Evolutionary conservation across 1,140 invertebrate genomes (phyloP), one percentile per base, ranked within the genome.

Genomic region (Drosophila serrata): DNA sequence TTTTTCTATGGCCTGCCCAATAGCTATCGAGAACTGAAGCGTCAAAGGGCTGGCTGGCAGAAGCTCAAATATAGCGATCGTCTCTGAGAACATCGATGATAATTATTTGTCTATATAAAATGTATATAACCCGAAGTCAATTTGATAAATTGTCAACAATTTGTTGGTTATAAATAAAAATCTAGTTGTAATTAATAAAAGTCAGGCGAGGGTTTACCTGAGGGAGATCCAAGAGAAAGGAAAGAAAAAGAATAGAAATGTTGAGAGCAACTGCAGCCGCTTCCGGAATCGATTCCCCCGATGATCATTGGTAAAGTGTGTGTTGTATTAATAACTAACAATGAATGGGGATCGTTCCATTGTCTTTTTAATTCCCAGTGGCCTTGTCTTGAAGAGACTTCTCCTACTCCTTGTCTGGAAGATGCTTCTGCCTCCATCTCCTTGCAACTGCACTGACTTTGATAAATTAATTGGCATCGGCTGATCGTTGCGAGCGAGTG

Each of bases 131-230:
- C 24, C 60, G 48, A 56, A 87, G 85, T 63, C 77, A 77, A 79
- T 51, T 90, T 84, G 84, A 88, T 90, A 80, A 88, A 87, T 73
- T 87, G 80, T 80, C 72, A 69, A 77, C 76, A 88, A 87, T 87
- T 88, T 88, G 84, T 84, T 87, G 40, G 84, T 79, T 87, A 87
- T 87, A 87, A 87, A 87, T 87, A 87, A 88, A 87, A 80, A 88
- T 90, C 57, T 88, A 87, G 85, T 45, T 77, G 84, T 87, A 87
- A 87, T 87, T 87, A 87, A 87, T 87, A 77, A 78, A 90, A 88
- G 84, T 90, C 84, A 84, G n/a, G n/a, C 63, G 77, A 51, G 64
- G 35, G 62, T 56, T 77, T 78, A 73, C 69, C 69, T 73, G 69
- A 72, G 59, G 15, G 6, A 46, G 46, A 37, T 24, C 12, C 15